A percentile compares a stretch with the other conserved stretches of the same genome.
Evolutionary conservation across 2,888 invertebrate species (phyloP).

Genomic region (Tanytarsus gracilentus): DNA sequence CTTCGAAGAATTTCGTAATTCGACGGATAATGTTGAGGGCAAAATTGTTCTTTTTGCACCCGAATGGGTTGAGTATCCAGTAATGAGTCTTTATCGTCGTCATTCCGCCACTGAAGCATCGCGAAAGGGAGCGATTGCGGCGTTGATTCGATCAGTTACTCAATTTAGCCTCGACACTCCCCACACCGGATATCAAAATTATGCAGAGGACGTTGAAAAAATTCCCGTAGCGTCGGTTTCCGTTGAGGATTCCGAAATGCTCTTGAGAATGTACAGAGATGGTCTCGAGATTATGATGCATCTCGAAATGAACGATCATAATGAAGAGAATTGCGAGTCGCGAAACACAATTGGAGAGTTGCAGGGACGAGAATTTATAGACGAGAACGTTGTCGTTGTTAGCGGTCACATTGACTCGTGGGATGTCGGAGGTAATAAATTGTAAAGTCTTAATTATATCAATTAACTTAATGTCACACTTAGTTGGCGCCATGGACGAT

Average conservation of each 20-base stretch:
- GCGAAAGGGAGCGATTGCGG: slow-evolving; percentile 64
- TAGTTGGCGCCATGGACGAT: slow-evolving; percentile 79
- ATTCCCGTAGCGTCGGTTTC: slow-evolving; percentile 70
- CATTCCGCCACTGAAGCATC: slow-evolving; percentile 60
- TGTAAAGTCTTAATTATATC: too few species aligned
- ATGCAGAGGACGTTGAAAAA: slow-evolving; percentile 49
- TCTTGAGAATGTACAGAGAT: slow-evolving; percentile 53
- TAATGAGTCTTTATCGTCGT: slow-evolving; percentile 56
- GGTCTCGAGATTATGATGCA: slow-evolving; percentile 48
- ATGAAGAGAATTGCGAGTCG: slow-evolving; percentile 49
- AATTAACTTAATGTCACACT: too few species aligned
- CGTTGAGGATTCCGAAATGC: slow-evolving; percentile 66
- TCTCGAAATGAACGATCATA: slow-evolving; percentile 57
- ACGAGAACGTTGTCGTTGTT: slow-evolving; percentile 53
- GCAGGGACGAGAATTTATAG: slow-evolving; percentile 45
- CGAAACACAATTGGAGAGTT: slow-evolving; percentile 67
- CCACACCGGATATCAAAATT: slow-evolving; percentile 65
- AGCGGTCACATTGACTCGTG: slow-evolving; percentile 81
- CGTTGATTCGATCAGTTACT: slow-evolving; percentile 63
- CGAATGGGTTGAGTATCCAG: slow-evolving; percentile 54
- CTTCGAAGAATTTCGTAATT: slow-evolving; percentile 54
- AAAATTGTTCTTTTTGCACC: slow-evolving; percentile 74
- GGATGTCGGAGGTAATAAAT: too few species aligned
- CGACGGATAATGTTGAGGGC: slow-evolving; percentile 47
- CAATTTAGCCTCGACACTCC: slow-evolving; percentile 69